These are phyloP conservation scores for Drosophila seclusa DNA, from an alignment of 2,888 invertebrate genomes.

Conservation along the genomic window DNA sequence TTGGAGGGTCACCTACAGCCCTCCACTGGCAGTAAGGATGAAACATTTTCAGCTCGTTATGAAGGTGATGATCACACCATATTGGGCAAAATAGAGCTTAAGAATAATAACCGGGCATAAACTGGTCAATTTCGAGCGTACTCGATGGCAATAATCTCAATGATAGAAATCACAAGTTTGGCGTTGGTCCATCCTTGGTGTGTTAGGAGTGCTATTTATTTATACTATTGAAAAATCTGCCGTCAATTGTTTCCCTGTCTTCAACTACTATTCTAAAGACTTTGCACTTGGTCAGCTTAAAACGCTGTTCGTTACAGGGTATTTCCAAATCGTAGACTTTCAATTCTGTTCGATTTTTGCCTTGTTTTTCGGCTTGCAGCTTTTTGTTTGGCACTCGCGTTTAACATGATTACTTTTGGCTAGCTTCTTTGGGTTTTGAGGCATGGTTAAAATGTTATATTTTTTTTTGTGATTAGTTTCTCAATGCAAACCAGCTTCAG, in stretches of 20 bases:
- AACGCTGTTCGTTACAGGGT: neutral
- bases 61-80: neutral
- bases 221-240: neutral
- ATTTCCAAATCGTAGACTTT: conserved; percentile 1
- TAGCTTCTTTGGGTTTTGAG: conserved; percentile 44
- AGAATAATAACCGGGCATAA: neutral
- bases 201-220: neutral
- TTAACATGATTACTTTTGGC: conserved; percentile 51
- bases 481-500: conserved; percentile 64
- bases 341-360: conserved; percentile 8
- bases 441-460: conserved; percentile 24
- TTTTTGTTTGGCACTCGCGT: conserved; percentile 19
- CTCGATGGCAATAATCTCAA: neutral
- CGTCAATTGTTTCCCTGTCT: neutral
- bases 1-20: neutral
- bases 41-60: neutral
- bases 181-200: neutral
- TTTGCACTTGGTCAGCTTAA: no score
- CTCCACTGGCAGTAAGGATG: neutral
- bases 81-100: neutral
- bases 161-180: neutral
- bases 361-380: conserved; percentile 25
- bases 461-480: conserved; percentile 29
- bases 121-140: neutral
- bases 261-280: no score